Conservation (phyloP, 2,113 vertebrate genomes). For the Columba livia region DNA sequence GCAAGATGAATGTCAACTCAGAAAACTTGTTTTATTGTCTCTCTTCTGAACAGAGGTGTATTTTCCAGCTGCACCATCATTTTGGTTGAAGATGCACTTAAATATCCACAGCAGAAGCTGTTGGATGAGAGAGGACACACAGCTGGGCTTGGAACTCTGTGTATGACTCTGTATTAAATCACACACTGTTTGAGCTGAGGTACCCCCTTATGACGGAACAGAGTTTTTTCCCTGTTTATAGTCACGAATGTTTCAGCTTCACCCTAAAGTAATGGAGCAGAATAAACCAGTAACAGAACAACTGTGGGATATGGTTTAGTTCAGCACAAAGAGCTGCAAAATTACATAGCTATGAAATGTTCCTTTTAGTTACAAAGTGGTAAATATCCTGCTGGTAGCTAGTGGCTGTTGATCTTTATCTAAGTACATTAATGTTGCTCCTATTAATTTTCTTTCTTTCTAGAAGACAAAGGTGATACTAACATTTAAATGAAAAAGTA, state of each 20-base stretch:
- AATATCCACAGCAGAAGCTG: not conserved
- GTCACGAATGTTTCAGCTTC: not conserved
- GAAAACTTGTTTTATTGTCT: not conserved
- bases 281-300: not conserved
- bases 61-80: not conserved
- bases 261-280: not conserved
- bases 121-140: not conserved
- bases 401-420: not conserved
- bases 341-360: not conserved
- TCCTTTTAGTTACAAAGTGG: not conserved
- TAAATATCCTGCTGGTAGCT: not conserved
- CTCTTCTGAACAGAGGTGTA: not conserved
- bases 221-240: not conserved
- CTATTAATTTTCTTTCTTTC: constrained; percentile 24
- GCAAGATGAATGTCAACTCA: not conserved
- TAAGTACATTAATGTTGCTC: not conserved
- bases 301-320: not conserved
- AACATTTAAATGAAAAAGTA: constrained; percentile 42
- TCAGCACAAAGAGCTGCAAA: not conserved
- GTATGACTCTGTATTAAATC: accelerated
- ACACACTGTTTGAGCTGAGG: not conserved
- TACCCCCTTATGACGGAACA: accelerated
- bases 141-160: not conserved
- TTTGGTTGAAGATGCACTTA: not conserved
- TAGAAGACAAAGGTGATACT: constrained; percentile 30